Evolutionary conservation across 2,113 vertebrate genomes (phyloP), one percentile per base, ranked within the genome.

Genomic region (Anarhynchus alexandrinus): DNA sequence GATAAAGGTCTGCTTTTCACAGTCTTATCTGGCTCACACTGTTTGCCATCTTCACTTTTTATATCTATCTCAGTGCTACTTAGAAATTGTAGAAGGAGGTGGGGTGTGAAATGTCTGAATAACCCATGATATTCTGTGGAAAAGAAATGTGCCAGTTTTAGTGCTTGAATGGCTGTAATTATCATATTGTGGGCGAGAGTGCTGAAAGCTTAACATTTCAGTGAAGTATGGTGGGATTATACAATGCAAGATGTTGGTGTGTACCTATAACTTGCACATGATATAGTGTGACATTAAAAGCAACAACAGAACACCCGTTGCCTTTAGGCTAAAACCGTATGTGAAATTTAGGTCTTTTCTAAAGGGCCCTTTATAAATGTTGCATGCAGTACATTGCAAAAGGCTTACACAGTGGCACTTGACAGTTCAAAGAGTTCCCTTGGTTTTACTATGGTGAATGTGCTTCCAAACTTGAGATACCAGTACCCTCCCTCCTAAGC

Each of bases 161-260:
- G 90, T 89, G 67, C 74, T 81, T 94, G 86, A 94, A 95, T 95
- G 83, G 26, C 52, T 95, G 73, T 95, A 95, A 96, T 97, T 97
- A 97, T 49, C 93, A 95, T 96, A 92, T 43, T 92, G 94, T 96
- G 84, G 97, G 97, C 67, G 96, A 90, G 65, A 93, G 97, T 96
- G 94, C 94, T 97, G 97, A 97, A 96, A 97, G 94, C 93, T 91
- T 95, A 96, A 96, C 93, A 96, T 97, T 97, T 97, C 66, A 85
- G 83, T 73, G 74, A 96, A 95, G 52, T 77, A 47, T 90, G 92
- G 87, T 86, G 71, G 90, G 83, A 91, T 97, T 96, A 94, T 91
- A 94, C 91, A 95, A 96, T 95, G 57, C 38, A 97, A 96, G 88
- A 93, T 94, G 94, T 90, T 95, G 95, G 87, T 92, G 36, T 18